Conservation (phyloP, 2,797 vertebrate species). For the Spinibarbus caldwelli region DNA sequence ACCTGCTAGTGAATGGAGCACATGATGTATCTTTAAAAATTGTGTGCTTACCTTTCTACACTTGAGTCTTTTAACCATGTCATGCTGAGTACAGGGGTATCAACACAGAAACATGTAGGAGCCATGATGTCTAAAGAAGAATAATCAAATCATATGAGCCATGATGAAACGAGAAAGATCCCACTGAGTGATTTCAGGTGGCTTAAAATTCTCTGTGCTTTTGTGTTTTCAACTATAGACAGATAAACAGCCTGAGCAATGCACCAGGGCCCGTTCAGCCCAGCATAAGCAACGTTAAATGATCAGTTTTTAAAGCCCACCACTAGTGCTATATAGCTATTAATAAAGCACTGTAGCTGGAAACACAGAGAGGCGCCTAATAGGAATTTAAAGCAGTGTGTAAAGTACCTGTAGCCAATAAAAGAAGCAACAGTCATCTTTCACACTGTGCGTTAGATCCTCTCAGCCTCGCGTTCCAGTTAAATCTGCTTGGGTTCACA, state of each 20-base stretch:
- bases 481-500: neutral
- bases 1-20: neutral
- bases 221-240: neutral
- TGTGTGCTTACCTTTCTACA: neutral
- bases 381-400: conserved; percentile 74
- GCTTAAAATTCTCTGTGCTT: neutral
- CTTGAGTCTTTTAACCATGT: neutral
- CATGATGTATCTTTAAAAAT: neutral
- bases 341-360: conserved; percentile 68
- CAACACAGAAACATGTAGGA: neutral
- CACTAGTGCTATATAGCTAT: conserved; percentile 63
- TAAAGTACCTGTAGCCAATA: conserved; percentile 69
- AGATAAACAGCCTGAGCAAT: conserved; percentile 3
- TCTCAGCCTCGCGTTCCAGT: neutral
- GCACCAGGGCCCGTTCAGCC: neutral
- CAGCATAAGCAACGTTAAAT: conserved; percentile 6
- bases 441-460: conserved; percentile 12
- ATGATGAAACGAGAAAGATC: conserved; percentile 6
- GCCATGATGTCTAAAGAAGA: neutral
- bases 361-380: conserved; percentile 67
- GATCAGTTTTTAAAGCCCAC: conserved; percentile 17
- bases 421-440: conserved; percentile 63
- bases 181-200: neutral
- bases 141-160: neutral
- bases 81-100: neutral